Conservation (phyloP, 2,113 vertebrate genomes). For the Psittacula cyanocephala region DNA sequence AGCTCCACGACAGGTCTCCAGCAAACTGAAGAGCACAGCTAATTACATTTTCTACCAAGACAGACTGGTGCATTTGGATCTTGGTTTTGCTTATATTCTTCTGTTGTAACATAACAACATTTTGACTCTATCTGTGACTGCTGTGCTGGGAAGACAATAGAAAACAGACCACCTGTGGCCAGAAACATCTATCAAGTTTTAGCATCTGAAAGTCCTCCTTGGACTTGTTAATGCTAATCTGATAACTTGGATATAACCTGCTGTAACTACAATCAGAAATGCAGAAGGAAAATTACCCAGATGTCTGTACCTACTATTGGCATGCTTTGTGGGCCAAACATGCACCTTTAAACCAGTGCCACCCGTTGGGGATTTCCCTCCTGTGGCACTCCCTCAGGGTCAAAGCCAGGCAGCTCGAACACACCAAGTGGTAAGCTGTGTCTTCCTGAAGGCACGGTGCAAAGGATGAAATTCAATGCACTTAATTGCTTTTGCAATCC, state of each 20-base stretch:
- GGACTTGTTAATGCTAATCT: neutral
- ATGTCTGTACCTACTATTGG: accelerated
- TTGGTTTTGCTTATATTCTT: neutral
- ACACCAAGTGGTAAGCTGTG: accelerated
- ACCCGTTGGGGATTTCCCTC: neutral
- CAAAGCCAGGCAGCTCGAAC: neutral
- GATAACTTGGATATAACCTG: neutral
- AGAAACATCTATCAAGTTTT: neutral
- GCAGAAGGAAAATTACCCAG: neutral
- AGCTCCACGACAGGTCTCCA: neutral
- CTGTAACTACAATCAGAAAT: neutral
- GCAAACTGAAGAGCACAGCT: neutral
- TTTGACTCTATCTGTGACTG: neutral
- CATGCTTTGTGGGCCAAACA: accelerated
- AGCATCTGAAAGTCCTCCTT: neutral
- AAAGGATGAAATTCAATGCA: neutral
- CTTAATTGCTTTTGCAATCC: neutral
- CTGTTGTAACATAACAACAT: neutral
- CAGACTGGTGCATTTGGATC: neutral
- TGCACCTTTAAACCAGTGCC: accelerated
- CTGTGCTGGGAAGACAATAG: neutral
- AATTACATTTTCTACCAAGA: neutral
- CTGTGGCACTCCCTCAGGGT: neutral
- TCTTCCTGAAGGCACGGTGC: neutral
- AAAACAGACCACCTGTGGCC: neutral